Evolutionary conservation across 2,888 invertebrate species (phyloP).

Genomic region (Oasisia sp.): DNA sequence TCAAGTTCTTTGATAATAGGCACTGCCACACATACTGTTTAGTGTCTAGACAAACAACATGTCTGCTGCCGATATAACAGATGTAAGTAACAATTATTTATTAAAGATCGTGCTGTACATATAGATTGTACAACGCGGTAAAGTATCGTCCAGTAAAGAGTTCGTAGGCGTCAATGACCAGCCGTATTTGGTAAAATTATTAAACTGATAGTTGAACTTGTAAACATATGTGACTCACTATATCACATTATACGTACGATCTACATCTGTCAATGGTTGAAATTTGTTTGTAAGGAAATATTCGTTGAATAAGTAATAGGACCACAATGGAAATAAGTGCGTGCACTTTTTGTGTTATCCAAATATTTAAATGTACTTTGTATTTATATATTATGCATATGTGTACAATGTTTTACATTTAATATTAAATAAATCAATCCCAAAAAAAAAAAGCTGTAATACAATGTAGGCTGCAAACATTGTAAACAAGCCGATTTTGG

Average conservation of each 20-base stretch:
- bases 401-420: too few species aligned
- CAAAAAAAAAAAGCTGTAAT: too few species aligned
- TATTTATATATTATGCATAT: too few species aligned
- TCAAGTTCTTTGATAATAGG: background rate
- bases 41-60: background rate
- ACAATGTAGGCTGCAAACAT: background rate
- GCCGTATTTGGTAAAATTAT: background rate
- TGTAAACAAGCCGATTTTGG: background rate
- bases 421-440: too few species aligned
- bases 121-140: background rate
- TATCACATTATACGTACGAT: background rate
- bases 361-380: too few species aligned
- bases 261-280: background rate
- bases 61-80: background rate
- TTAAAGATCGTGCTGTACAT: background rate
- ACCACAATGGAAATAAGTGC: too few species aligned
- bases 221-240: background rate
- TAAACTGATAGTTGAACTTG: background rate
- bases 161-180: background rate
- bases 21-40: background rate
- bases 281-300: background rate
- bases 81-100: background rate
- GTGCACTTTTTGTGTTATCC: too few species aligned
- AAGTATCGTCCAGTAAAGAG: background rate
- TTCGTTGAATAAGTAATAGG: background rate